phyloP scores from a whole-genome alignment of 2,113 vertebrate species.

The Galeopterus variegatus region DNA sequence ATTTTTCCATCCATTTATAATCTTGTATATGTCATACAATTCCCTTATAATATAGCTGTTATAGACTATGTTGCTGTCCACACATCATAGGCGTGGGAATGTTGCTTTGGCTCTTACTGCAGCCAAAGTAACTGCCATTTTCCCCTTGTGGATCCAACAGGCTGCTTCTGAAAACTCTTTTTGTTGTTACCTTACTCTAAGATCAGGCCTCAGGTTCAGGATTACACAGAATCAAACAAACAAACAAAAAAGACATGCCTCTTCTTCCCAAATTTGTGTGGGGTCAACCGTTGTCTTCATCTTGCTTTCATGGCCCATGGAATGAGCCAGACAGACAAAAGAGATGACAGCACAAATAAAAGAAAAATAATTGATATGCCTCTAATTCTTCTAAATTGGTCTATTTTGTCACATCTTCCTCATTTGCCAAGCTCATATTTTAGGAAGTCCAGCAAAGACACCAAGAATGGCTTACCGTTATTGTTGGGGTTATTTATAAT shows the following conservation, averaged over 20 bases:
- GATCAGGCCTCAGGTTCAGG: not conserved
- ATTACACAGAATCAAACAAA: conserved; percentile 44
- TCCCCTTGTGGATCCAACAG: not conserved
- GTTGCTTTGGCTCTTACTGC: not conserved
- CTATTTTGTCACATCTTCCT: not conserved
- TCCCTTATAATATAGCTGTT: not conserved
- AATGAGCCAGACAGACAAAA: not conserved
- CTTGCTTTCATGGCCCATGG: not conserved
- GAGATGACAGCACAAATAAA: not conserved
- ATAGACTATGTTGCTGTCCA: not conserved
- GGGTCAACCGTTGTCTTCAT: not conserved
- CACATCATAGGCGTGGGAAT: not conserved
- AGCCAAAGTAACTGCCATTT: not conserved
- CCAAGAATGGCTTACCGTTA: not conserved
- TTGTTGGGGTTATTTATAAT: not conserved
- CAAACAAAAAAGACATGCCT: not conserved
- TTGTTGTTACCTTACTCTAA: not conserved
- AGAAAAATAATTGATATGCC: not conserved
- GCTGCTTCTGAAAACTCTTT: not conserved
- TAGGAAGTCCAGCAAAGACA: not conserved
- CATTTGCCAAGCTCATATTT: not conserved
- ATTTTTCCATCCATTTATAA: not conserved
- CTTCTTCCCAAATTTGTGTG: not conserved
- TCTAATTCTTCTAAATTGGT: not conserved
- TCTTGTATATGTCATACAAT: not conserved